A percentile compares a stretch with the other conserved stretches of the same genome.
phyloP scores from a whole-genome alignment of 2,888 invertebrate species.

The Apotomis turbidana region DNA sequence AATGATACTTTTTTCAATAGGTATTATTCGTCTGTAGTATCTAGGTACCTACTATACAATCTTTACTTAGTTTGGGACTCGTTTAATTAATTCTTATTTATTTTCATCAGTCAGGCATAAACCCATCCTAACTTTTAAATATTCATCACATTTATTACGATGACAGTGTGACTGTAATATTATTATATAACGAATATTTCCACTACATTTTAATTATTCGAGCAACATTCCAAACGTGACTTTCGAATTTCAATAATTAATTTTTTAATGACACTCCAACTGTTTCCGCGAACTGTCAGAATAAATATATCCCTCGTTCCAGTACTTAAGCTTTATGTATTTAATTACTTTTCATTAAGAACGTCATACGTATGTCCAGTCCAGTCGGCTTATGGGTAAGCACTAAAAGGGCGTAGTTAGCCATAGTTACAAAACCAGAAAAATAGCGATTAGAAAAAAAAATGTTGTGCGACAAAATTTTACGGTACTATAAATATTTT shows the following conservation, averaged over 20 bases:
- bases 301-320: not conserved
- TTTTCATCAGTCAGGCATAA: too few species aligned
- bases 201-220: constrained; percentile 1
- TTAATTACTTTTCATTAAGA: constrained; percentile 16
- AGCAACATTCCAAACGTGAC: not conserved
- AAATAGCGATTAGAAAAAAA: too few species aligned
- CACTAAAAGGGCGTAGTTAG: too few species aligned
- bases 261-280: constrained; percentile 6
- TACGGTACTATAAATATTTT: too few species aligned
- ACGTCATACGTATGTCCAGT: not conserved
- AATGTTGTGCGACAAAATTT: too few species aligned
- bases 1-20: too few species aligned
- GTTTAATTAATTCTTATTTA: too few species aligned
- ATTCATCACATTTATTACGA: not conserved
- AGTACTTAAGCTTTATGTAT: constrained; percentile 18
- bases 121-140: not conserved
- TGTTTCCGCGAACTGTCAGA: constrained; percentile 1
- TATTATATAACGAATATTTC: not conserved
- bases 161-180: not conserved
- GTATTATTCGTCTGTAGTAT: too few species aligned
- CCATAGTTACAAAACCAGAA: too few species aligned
- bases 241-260: constrained; percentile 12
- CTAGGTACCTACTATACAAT: too few species aligned
- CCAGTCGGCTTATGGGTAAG: too few species aligned
- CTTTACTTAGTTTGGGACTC: too few species aligned